Percentiles rank a stretch among this genome's conserved stretches.
These are phyloP conservation scores for Ammodytes marinus DNA, from an alignment of 2,113 vertebrate genomes.

Conservation along the genomic window DNA sequence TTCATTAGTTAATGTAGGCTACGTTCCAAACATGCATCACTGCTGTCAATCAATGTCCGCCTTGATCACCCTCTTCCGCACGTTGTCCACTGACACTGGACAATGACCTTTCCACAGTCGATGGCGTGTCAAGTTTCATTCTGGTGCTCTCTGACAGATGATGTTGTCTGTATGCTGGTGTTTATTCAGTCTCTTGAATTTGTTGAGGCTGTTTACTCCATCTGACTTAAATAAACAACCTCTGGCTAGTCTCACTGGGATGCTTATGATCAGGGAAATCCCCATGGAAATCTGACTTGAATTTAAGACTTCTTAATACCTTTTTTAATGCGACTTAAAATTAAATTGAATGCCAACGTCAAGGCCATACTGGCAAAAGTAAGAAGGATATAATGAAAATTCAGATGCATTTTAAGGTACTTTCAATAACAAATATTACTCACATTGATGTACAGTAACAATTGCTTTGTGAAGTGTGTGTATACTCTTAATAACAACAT, in stretches of 20 bases:
- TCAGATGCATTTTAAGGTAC: too few species aligned
- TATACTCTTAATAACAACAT: too few species aligned
- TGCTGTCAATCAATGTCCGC: not conserved
- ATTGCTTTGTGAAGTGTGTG: too few species aligned
- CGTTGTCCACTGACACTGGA: not conserved
- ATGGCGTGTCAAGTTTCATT: not conserved
- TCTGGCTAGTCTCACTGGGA: not conserved
- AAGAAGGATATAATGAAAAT: too few species aligned
- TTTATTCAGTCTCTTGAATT: not conserved
- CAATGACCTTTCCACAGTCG: not conserved
- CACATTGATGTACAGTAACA: too few species aligned
- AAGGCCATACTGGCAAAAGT: too few species aligned
- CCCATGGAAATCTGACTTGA: too few species aligned
- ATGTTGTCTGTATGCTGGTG: not conserved
- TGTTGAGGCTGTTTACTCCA: not conserved
- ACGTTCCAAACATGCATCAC: not conserved
- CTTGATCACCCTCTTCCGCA: not conserved
- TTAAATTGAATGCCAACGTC: too few species aligned
- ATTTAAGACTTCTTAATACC: too few species aligned
- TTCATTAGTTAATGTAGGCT: not conserved
- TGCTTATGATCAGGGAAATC: not conserved
- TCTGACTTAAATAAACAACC: not conserved
- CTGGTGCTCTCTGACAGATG: not conserved
- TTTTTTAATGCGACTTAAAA: too few species aligned
- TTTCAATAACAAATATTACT: too few species aligned